Conservation (phyloP, 1,140 invertebrate species). For the Neodiprion lecontei region DNA sequence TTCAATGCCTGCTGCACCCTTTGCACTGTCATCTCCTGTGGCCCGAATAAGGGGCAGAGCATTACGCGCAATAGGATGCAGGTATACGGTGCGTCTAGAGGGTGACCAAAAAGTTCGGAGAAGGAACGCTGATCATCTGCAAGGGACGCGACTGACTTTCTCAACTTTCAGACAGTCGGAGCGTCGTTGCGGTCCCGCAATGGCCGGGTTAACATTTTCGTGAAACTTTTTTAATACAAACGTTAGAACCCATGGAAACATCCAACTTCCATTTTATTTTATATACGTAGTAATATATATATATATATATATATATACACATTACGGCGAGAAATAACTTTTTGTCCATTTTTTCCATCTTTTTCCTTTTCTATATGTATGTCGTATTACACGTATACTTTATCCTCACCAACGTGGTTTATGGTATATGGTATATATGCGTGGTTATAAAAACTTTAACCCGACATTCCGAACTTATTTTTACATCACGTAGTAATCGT, state of each 20-base stretch:
- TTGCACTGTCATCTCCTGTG: not conserved
- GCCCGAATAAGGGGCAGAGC: not conserved
- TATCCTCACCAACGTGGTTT: no score
- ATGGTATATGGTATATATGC: not conserved
- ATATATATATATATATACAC: no score
- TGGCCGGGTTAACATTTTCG: not conserved
- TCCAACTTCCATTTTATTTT: not conserved
- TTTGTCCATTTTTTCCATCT: not conserved
- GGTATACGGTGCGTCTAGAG: not conserved
- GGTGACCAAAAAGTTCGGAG: not conserved
- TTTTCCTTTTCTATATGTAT: not conserved
- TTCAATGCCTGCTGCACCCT: conserved; percentile 4
- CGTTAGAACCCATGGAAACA: not conserved
- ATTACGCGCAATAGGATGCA: not conserved
- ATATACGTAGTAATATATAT: not conserved
- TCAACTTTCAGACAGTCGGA: no score
- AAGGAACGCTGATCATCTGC: no score
- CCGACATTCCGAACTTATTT: not conserved
- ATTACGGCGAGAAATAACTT: not conserved
- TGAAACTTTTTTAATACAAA: not conserved
- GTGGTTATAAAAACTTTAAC: not conserved
- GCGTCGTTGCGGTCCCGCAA: no score
- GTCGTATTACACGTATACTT: no score
- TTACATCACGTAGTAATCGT: not conserved
- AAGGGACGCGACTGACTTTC: no score